Base-by-base conservation (phyloP, 2,113 vertebrate species). In the Craseonycteris thonglongyai region DNA sequence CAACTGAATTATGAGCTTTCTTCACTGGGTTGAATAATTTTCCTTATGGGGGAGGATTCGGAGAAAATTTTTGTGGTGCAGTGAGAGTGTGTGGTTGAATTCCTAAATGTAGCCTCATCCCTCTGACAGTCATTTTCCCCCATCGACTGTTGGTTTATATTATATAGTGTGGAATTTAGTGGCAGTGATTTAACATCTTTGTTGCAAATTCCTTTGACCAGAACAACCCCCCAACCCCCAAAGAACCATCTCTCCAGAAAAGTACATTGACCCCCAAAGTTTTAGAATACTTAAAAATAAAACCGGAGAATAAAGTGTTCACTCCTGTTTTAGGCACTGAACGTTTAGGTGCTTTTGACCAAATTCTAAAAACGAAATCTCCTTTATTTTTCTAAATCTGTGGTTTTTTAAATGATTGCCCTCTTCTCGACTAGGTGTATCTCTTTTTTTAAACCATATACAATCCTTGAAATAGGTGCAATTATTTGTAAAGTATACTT, bases 21-120 rank as follows among this genome's bases (percentile, higher is more conserved):
- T 49, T 59, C n/a, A 59, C 30, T 40, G 78, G 21, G 13, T 38
- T 93, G 45, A 59, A 91, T 81, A 47, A 66, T 59, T 63, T 49
- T 72, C 38, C 74, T 93, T 71, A 54, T 38, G 30, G 22, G 58
- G 81, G 69, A 76, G 45, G 61, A 81, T 68, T 40, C 65, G 58
- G 72, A 85, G 66, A 47, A 88, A 71, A 85, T 91, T 88, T 54
- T 91, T 93, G 66, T 76, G 83, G 87, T 40, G 0, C 40, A 59
- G 22, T 54, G 66, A 58, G 79, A 72, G 76, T 47, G 33, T 76
- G 35, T 66, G 54, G 61, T 88, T 88, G 59, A 72, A 94, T 88
- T 94, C 92, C 90, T 91, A 59, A 78, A 47, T 6, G 28, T 26
- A 47, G 72, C 45, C 61, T 95, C 90, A 35, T 76, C 79, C 40